These are phyloP conservation scores for Rhagophthalmus giganteus DNA, from an alignment of 2,888 invertebrate species.

Conservation along the genomic window DNA sequence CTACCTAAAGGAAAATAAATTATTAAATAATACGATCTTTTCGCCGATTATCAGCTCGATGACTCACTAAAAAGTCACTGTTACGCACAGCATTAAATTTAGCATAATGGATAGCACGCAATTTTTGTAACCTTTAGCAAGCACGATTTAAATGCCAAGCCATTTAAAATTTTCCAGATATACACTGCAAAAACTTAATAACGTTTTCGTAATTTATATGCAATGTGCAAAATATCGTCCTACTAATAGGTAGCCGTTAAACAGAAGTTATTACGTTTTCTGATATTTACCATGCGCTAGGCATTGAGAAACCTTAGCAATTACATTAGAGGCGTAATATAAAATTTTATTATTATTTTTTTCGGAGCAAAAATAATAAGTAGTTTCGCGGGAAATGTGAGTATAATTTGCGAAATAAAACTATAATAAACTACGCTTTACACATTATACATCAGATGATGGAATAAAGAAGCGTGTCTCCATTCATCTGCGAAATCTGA, in stretches of 20 bases:
- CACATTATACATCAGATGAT: constrained; percentile 24
- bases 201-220: constrained; percentile 2
- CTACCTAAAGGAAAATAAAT: no score
- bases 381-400: no score
- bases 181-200: constrained; percentile 7
- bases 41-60: constrained; percentile 23
- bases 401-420: constrained; percentile 22
- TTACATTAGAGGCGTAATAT: no score
- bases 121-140: constrained; percentile 23
- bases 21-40: constrained; percentile 9
- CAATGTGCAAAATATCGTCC: background rate
- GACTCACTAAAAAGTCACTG: constrained; percentile 30
- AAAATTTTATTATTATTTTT: no score
- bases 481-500: constrained; percentile 29
- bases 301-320: no score
- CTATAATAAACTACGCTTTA: constrained; percentile 25
- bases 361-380: no score
- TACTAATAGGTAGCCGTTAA: no score
- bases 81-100: constrained; percentile 30
- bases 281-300: no score
- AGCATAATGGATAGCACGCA: constrained; percentile 28
- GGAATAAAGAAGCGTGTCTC: constrained; percentile 31
- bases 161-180: constrained; percentile 18
- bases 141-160: constrained; percentile 21
- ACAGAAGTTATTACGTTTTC: no score